Conservation (phyloP, 2,113 vertebrate genomes). For the Dasypus novemcinctus region DNA sequence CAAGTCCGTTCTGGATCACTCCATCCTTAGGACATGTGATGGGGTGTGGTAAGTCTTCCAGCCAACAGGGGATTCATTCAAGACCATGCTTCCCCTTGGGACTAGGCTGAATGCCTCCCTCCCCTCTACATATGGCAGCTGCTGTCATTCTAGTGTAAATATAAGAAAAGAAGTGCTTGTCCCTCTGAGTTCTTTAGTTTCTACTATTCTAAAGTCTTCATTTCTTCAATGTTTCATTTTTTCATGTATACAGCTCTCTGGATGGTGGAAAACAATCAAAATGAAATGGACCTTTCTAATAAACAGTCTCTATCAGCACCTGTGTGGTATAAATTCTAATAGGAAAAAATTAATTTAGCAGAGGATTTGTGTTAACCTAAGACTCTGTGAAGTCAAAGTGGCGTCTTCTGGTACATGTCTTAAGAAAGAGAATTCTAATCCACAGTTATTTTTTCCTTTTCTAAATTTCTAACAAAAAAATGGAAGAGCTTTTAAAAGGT, state of each 20-base stretch:
- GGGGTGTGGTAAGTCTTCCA: neutral
- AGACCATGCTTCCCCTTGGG: neutral
- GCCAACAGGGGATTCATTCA: too few relatives aligned
- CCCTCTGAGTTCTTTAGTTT: neutral
- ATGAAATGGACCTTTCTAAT: neutral
- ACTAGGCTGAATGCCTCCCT: fast-evolving
- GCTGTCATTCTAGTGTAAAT: neutral
- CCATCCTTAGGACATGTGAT: neutral
- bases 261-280: neutral
- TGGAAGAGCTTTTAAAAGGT: constrained; percentile 4
- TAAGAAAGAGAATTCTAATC: neutral
- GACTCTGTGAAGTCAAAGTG: neutral
- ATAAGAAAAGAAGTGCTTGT: neutral
- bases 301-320: neutral
- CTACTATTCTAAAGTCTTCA: neutral
- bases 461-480: neutral
- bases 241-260: neutral
- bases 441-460: neutral
- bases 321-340: neutral
- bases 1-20: neutral
- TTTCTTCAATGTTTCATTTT: neutral
- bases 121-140: neutral
- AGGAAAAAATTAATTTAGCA: neutral
- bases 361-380: neutral
- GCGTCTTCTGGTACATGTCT: neutral